Conservation (phyloP, 2,113 vertebrate species). For the Phaethornis superciliosus region DNA sequence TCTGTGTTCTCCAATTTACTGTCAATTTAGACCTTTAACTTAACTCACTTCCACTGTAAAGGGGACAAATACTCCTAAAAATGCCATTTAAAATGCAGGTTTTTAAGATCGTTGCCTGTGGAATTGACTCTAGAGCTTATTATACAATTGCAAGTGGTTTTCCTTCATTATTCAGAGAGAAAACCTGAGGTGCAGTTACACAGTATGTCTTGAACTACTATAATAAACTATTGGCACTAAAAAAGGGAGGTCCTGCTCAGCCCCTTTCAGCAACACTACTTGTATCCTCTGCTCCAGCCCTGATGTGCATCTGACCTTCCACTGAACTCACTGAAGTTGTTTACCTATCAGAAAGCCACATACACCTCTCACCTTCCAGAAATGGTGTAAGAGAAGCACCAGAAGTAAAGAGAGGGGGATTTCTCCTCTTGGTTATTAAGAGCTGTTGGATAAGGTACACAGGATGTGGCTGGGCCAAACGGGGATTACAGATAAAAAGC, state of each 20-base stretch:
- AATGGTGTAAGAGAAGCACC: not conserved
- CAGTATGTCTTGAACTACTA: not conserved
- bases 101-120: not conserved
- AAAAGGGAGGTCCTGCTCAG: not conserved
- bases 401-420: not conserved
- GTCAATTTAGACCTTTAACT: not conserved
- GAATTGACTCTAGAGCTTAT: not conserved
- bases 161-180: not conserved
- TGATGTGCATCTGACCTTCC: not conserved
- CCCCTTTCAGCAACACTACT: not conserved
- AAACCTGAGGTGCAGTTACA: not conserved
- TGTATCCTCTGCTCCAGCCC: not conserved
- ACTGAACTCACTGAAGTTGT: not conserved
- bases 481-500: not conserved
- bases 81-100: not conserved
- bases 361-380: not conserved
- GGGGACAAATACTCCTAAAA: not conserved
- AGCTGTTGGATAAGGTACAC: rapidly evolving
- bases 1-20: not conserved
- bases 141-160: not conserved
- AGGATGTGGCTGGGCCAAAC: not conserved
- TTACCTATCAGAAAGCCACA: not conserved
- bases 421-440: not conserved
- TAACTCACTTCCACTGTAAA: not conserved
- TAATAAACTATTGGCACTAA: not conserved